A percentile compares a stretch with the other conserved stretches of the same genome.
phyloP scores from a whole-genome alignment of 2,888 invertebrate genomes.

The Eupithecia abbreviata region DNA sequence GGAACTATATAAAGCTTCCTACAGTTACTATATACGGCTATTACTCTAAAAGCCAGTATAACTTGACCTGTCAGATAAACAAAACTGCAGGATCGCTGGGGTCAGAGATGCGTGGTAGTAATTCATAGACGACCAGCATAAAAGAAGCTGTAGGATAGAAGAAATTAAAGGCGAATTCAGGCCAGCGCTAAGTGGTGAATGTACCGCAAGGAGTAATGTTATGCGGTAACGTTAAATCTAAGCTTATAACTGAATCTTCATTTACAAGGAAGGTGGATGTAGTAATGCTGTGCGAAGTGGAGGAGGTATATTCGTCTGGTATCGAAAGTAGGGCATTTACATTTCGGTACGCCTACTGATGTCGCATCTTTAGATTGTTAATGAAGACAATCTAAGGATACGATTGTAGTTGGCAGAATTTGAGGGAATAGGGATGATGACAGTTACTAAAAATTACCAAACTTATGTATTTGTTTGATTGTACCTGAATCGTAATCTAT shows the following conservation, averaged over 20 bases:
- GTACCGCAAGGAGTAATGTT: constrained; percentile 71
- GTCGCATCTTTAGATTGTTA: too few relatives aligned
- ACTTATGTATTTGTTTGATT: too few relatives aligned
- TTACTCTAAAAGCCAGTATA: constrained; percentile 53
- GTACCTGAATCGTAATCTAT: too few relatives aligned
- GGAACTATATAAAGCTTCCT: constrained; percentile 56
- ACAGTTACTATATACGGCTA: constrained; percentile 60
- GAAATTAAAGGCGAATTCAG: constrained; percentile 49
- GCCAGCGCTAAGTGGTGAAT: constrained; percentile 54
- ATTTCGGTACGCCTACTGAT: too few relatives aligned
- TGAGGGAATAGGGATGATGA: too few relatives aligned
- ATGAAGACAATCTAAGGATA: too few relatives aligned
- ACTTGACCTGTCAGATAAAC: constrained; percentile 56
- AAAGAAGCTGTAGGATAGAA: constrained; percentile 49
- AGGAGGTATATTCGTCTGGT: constrained; percentile 34
- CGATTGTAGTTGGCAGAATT: too few relatives aligned
- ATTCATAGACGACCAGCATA: constrained; percentile 53
- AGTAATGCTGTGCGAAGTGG: constrained; percentile 46
- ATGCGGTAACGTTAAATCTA: constrained; percentile 66
- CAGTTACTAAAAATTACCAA: too few relatives aligned
- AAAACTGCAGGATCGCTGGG: constrained; percentile 53
- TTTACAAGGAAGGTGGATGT: constrained; percentile 56
- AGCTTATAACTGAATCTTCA: constrained; percentile 71
- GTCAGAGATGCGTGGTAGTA: constrained; percentile 60
- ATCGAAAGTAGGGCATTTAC: neutral